Evolutionary conservation across 1,140 invertebrate genomes (phyloP), one percentile per base, ranked within the genome.

Genomic region (Drosophila ogumai): DNA sequence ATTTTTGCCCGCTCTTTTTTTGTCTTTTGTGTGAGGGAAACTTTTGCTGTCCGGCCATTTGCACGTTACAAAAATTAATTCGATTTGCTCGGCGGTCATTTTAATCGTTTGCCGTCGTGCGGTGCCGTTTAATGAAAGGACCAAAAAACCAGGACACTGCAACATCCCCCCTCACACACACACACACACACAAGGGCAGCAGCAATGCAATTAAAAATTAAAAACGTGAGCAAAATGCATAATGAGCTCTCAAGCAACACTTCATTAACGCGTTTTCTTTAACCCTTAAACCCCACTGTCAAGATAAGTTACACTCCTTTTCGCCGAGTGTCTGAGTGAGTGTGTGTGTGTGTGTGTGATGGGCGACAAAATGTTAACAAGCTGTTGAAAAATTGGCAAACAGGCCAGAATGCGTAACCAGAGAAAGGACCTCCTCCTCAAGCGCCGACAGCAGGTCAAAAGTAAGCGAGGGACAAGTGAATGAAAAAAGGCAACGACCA

Each of bases 11-110:
- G n/a, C 1, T 28, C 3, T 8, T 1, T 47, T 38, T 28, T 31
- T n/a, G 9, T 9, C 9, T 43, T 10, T 19, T 17, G n/a, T 43
- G 43, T 22, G 13, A 46, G 47, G 52, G 58, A 68, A 71, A 63
- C 65, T 78, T 78, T 71, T 78, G 66, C 66, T 75, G 50, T 65
- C 63, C 80, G 73, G 78, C 75, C 82, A 86, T 91, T 91, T 91
- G 75, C 85, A 82, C 85, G 76, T 91, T 91, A 91, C 90, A 90
- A 87, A 91, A 91, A 91, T 91, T 91, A 91, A 91, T 90, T 91
- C 90, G 85, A 91, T 91, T 91, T 91, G 90, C 75, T 87, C 84
- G 80, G 90, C 80, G 90, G 90, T 91, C 77, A 81, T 82, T 82
- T 91, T 91, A 91, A 91, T 91, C 82, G 77, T 75, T 77, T 66